Evolutionary conservation across 2,888 invertebrate genomes (phyloP).

Genomic region (Argyra leucocephala): DNA sequence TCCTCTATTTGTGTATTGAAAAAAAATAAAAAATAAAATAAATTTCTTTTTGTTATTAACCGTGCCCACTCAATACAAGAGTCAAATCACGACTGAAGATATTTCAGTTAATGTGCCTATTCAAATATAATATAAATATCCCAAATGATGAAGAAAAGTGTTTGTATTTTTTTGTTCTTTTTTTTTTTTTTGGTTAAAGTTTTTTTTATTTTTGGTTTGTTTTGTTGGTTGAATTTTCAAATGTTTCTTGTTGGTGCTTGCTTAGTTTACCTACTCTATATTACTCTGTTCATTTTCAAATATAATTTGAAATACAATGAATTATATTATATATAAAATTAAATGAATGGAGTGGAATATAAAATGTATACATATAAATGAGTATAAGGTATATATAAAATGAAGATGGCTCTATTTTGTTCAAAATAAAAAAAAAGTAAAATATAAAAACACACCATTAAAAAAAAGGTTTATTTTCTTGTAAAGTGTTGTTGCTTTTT

Average conservation of each 20-base stretch:
- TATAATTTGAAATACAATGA: no score
- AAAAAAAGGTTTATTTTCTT: no score
- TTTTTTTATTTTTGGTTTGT: not conserved
- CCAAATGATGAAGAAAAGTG: not conserved
- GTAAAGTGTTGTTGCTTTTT: no score
- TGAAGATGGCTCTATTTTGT: not conserved
- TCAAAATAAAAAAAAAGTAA: not conserved
- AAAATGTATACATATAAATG: no score
- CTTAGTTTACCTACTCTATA: not conserved
- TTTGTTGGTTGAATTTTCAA: not conserved
- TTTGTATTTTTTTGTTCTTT: not conserved
- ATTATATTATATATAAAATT: no score
- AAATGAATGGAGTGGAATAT: no score
- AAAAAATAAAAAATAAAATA: no score
- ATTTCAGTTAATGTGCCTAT: slow-evolving; percentile 27
- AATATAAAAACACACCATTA: not conserved
- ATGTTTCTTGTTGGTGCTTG: not conserved
- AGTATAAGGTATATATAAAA: not conserved
- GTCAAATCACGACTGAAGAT: slow-evolving; percentile 44
- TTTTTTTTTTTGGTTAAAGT: not conserved
- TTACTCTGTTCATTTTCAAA: no score
- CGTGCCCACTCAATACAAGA: slow-evolving; percentile 29
- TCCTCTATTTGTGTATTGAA: not conserved
- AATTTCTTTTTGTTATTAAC: slow-evolving; percentile 7
- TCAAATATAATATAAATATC: slow-evolving; percentile 2